phyloP scores from a whole-genome alignment of 1,140 invertebrate genomes.

The Aphidius ervi region DNA sequence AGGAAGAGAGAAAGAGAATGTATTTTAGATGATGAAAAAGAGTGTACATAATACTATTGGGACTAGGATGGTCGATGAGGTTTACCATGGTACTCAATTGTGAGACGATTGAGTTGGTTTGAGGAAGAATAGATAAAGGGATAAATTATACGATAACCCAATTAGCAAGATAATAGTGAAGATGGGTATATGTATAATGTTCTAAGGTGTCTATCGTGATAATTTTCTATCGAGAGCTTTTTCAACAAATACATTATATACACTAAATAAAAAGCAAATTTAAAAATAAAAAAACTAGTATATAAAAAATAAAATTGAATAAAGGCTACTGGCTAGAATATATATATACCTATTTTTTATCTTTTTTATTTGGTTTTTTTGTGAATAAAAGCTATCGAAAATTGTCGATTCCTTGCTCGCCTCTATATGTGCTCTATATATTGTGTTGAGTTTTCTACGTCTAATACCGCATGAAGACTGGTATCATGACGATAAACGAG shows the following conservation, averaged over 20 bases:
- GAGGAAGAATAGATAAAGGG: conserved; percentile 22
- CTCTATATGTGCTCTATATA: too few species aligned
- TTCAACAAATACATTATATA: too few species aligned
- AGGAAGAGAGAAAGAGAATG: too few species aligned
- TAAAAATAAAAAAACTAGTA: too few species aligned
- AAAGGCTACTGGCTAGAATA: too few species aligned
- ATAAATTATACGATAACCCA: conserved; percentile 37
- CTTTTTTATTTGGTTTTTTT: background rate
- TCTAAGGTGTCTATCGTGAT: too few species aligned
- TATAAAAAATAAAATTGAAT: background rate
- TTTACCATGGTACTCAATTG: background rate
- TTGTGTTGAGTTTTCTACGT: background rate
- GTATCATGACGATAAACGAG: conserved; percentile 15
- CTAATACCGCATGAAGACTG: conserved; percentile 14
- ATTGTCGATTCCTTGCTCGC: background rate
- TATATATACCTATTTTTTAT: background rate
- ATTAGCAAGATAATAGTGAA: conserved; percentile 26
- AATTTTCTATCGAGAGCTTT: too few species aligned
- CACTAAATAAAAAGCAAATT: too few species aligned
- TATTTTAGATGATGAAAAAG: too few species aligned
- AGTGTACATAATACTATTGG: too few species aligned
- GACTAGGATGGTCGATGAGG: conserved; percentile 9
- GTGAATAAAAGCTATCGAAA: conserved; percentile 12
- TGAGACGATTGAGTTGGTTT: background rate
- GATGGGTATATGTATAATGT: background rate